Evolutionary conservation across 53 echinoderm and acorn worm species (phyloP), one percentile per base, ranked within the genome.

Genomic region (Hippasteria phrygiana): DNA sequence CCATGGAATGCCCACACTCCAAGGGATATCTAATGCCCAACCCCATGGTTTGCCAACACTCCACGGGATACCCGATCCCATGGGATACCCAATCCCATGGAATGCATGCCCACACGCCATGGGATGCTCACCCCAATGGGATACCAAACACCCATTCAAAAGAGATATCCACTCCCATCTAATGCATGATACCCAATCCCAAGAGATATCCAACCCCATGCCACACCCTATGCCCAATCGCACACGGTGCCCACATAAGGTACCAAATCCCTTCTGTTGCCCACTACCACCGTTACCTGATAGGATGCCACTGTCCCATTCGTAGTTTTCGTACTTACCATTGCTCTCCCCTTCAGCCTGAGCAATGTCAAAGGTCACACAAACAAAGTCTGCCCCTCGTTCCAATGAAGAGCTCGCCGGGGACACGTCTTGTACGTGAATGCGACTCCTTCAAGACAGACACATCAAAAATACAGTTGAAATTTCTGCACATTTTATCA

Each of bases 291-390:
- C 3, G 2, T 24, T 22, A 2, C 59, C 2, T 14, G 26, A 56
- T 55, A 16, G 16, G 35, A n/a, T n/a, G n/a, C n/a, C n/a, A n/a
- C n/a, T n/a, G n/a, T n/a, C n/a, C n/a, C n/a, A n/a, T n/a, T n/a
- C n/a, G n/a, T n/a, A n/a, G n/a, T n/a, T n/a, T n/a, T n/a, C n/a
- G n/a, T n/a, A 48, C 85, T 85, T 48, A 85, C 85, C 85, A 71
- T 18, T 48, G 32, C 51, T 71, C 43, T 47, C 78, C 10, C 27
- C 66, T 39, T n/a, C n/a, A n/a, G 67, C 80, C 41, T 70, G 16
- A 13, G 47, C 64, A 12, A 89, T 51, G 89, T 89, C 55, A 89
- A 89, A 89, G 79, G 78, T 89, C 89, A 89, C 89, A 17, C 8
- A 38, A 17, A 89, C 70, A 27, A 17, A 46, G 50, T 85, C 48